These are phyloP conservation scores for Nothocercus julius DNA, from an alignment of 2,113 vertebrate genomes.

Conservation along the genomic window DNA sequence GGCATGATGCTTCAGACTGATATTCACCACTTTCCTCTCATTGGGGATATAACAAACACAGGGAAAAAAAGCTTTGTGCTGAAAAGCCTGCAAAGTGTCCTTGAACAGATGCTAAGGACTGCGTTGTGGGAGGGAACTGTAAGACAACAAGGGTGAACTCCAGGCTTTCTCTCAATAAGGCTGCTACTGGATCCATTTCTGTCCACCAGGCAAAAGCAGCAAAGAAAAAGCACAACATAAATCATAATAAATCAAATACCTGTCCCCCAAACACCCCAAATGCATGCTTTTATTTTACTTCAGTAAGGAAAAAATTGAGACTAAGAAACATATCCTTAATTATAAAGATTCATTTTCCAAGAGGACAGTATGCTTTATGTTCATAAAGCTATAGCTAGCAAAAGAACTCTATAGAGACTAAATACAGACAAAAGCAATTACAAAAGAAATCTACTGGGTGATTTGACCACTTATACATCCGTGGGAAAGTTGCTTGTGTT, in stretches of 20 bases:
- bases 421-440: not conserved
- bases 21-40: not conserved
- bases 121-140: not conserved
- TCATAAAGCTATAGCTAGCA: not conserved
- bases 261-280: not conserved
- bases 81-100: not conserved
- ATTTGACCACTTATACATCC: not conserved
- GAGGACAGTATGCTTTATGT: not conserved
- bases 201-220: not conserved
- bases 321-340: conserved; percentile 27
- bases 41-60: rapidly evolving
- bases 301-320: conserved; percentile 57
- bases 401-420: not conserved
- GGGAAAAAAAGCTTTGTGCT: not conserved
- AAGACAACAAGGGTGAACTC: not conserved
- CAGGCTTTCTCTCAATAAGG: not conserved
- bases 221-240: not conserved
- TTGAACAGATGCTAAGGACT: not conserved
- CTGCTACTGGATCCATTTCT: not conserved
- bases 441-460: not conserved
- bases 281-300: conserved; percentile 3
- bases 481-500: not conserved
- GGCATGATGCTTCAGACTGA: not conserved
- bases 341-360: not conserved
- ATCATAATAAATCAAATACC: conserved; percentile 15